These are phyloP conservation scores for Cyprinus carpio DNA, from an alignment of 2,113 vertebrate genomes.

Conservation along the genomic window DNA sequence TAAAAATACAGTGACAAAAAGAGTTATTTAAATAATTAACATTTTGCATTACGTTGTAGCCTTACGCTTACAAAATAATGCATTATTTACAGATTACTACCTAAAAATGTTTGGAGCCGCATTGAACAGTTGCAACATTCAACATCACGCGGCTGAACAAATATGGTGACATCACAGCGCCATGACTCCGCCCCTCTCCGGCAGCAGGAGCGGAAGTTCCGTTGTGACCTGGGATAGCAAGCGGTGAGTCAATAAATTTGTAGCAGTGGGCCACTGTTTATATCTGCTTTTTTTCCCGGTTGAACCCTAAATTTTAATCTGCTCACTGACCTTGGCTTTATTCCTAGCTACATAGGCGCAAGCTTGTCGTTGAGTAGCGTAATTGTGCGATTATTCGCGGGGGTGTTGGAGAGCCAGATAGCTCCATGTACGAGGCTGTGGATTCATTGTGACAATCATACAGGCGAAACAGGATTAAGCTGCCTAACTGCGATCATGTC, in stretches of 20 bases:
- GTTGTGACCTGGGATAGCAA: slow-evolving; percentile 77
- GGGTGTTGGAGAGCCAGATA: slow-evolving; percentile 24
- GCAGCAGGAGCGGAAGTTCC: slow-evolving; percentile 74
- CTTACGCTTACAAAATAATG: not conserved
- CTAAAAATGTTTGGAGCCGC: not conserved
- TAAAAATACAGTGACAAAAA: not conserved
- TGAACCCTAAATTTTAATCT: not conserved
- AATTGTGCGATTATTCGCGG: slow-evolving; percentile 26
- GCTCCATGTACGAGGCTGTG: slow-evolving; percentile 36
- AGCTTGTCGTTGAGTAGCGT: not conserved
- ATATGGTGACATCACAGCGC: slow-evolving; percentile 56
- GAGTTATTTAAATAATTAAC: too few relatives aligned
- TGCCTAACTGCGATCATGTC: slow-evolving; percentile 11
- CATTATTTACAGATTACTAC: not conserved
- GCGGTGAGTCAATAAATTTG: slow-evolving; percentile 73
- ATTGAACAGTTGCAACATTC: not conserved
- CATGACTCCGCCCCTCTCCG: slow-evolving; percentile 60
- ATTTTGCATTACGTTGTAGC: not conserved
- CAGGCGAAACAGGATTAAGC: slow-evolving; percentile 64
- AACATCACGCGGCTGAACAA: slow-evolving; percentile 5
- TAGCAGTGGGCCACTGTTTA: slow-evolving; percentile 56
- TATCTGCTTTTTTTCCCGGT: slow-evolving; percentile 19
- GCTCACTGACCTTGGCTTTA: not conserved
- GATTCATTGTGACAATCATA: slow-evolving; percentile 52
- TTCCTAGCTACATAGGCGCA: not conserved